Base-by-base conservation (phyloP, 1,140 invertebrate species). In the Bilobella aurantiaca region DNA sequence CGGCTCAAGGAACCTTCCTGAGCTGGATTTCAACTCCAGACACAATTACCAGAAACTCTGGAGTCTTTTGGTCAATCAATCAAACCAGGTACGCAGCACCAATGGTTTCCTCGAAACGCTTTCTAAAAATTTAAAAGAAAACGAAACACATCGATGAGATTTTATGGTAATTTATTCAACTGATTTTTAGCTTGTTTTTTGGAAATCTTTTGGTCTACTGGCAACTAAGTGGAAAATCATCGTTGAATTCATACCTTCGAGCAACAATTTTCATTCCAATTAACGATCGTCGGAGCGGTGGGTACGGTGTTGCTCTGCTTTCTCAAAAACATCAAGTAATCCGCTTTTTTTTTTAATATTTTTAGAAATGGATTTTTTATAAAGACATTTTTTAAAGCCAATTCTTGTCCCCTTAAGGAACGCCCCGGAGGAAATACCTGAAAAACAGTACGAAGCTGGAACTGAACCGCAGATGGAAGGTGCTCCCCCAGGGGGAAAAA, bases 151-250 rank as follows among this genome's bases (percentile, higher is more conserved):
- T n/a, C 53, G n/a, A n/a, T 5, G 53, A n/a, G 53, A 8, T 42
- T 8, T 42, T 37, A 42, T 42, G 23, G 16, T 64, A 23, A 47
- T 27, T 65, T 68, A 47, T 62, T 49, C 67, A 12, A 18, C 12
- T 73, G 68, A 71, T 63, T 84, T 86, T 69, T 82, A 91, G 93
- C 74, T 84, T 95, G 76, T 87, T 97, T 75, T 85, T 91, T 74
- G 94, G 95, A 58, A 98, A 98, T 75, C 79, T 94, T 8, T 96
- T 96, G 78, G 92, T 96, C 12, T 96, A 86, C 77, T 90, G 91
- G 74, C 84, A 87, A 75, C 94, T 97, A 77, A 84, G 87, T 81
- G 88, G 87, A 58, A 82, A 86, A 77, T 77, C 82, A 0, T 78
- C 81, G 18, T 86, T 90, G 12, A 83, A 84, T 47, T 84, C 76